Evolutionary conservation across 2,888 invertebrate species (phyloP).

Genomic region (Scaptomyza caliginosa): DNA sequence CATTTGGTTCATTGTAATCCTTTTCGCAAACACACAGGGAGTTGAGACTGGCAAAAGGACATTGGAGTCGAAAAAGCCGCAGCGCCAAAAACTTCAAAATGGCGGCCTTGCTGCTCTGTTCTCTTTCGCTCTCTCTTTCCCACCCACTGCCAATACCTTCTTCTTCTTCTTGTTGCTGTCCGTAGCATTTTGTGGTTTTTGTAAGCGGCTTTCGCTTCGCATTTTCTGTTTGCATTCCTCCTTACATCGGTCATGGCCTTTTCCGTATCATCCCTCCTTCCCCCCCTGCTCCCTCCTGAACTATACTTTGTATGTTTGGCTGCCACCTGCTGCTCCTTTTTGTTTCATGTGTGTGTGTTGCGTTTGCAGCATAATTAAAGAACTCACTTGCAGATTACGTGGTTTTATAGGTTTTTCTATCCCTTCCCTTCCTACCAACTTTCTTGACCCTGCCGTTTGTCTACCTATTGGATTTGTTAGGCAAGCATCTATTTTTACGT

Average conservation of each 20-base stretch:
- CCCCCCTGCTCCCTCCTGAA: not conserved
- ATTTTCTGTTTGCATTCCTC: conserved; percentile 67
- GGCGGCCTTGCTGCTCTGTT: conserved; percentile 16
- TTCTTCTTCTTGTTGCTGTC: conserved; percentile 47
- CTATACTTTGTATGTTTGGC: not conserved
- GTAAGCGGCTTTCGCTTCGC: conserved; percentile 76
- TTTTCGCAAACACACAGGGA: conserved; percentile 28
- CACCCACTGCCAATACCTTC: not conserved
- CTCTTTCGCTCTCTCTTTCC: not conserved
- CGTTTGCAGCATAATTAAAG: conserved; percentile 77
- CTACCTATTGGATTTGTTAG: conserved; percentile 5
- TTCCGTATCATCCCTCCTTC: too few species aligned
- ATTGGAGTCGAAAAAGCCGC: conserved; percentile 55
- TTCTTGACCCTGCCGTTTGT: not conserved
- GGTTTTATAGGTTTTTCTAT: conserved; percentile 67
- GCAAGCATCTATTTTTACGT: conserved; percentile 4
- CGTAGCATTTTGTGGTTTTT: conserved; percentile 77
- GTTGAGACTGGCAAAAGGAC: not conserved
- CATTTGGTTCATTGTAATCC: conserved; percentile 67
- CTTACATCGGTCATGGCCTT: conserved; percentile 32
- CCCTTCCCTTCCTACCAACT: not conserved
- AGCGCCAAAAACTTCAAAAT: conserved; percentile 72
- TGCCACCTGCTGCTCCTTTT: conserved; percentile 50
- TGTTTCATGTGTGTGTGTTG: conserved; percentile 51
- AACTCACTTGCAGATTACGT: conserved; percentile 79